Evolutionary conservation across 2,113 vertebrate species (phyloP).

Genomic region (Sorex fumeus): DNA sequence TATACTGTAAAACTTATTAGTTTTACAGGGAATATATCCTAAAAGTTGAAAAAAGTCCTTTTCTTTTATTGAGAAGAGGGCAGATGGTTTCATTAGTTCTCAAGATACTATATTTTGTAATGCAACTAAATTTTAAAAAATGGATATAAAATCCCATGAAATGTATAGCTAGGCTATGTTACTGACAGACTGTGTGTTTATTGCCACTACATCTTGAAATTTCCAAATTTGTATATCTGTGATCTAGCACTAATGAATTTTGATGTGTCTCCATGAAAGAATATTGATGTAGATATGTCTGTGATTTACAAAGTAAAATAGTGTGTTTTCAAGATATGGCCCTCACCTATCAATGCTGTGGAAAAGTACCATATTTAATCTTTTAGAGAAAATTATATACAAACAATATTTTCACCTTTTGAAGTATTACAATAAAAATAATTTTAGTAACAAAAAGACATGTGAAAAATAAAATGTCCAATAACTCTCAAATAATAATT

Average conservation of each 20-base stretch:
- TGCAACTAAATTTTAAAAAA: background rate
- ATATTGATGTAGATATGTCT: background rate
- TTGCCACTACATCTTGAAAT: background rate
- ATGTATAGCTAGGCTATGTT: background rate
- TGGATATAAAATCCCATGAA: background rate
- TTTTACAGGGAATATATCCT: background rate
- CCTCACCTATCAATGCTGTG: background rate
- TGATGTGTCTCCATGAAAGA: constrained; percentile 5
- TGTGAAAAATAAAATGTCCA: constrained; percentile 19
- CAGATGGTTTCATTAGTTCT: background rate
- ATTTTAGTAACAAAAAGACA: constrained; percentile 26
- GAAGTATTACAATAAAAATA: constrained; percentile 27
- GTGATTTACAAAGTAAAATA: constrained; percentile 25
- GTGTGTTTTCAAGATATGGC: constrained; percentile 8
- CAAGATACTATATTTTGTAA: background rate
- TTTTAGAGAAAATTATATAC: too few species aligned
- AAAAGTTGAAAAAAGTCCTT: background rate
- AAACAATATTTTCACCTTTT: background rate
- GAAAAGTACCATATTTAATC: constrained; percentile 19
- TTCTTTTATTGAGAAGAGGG: too few species aligned
- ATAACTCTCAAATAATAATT: constrained; percentile 5
- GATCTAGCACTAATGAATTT: constrained; percentile 43
- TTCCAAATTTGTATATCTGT: constrained; percentile 1
- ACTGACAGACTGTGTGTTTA: background rate
- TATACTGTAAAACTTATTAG: background rate